Conservation (phyloP, 2,797 vertebrate species). For the Hydrolagus colliei region DNA sequence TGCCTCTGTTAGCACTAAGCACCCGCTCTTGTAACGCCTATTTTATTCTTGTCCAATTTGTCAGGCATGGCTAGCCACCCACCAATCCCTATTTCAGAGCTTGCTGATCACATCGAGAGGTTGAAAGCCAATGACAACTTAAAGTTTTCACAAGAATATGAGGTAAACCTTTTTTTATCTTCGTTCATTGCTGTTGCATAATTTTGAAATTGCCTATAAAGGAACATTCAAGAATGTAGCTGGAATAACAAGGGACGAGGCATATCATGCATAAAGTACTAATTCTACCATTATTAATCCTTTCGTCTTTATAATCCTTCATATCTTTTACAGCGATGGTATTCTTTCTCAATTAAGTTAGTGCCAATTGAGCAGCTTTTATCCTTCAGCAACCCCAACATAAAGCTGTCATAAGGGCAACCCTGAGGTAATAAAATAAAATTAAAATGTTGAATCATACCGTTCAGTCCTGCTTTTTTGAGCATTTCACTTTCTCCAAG, state of each 20-base stretch:
- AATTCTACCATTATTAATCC: too few species aligned
- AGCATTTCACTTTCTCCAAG: too few species aligned
- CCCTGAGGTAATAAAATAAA: too few species aligned
- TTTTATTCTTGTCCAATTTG: slow-evolving; percentile 45
- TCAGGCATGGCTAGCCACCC: slow-evolving; percentile 95
- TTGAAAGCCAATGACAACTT: slow-evolving; percentile 98
- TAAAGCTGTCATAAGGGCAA: too few species aligned
- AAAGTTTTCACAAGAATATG: slow-evolving; percentile 97
- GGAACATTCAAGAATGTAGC: neutral
- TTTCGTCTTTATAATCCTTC: neutral
- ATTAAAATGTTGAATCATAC: too few species aligned
- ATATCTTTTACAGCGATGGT: neutral
- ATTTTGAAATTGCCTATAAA: neutral
- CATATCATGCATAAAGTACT: neutral
- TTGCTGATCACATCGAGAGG: slow-evolving; percentile 91
- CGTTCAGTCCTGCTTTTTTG: too few species aligned
- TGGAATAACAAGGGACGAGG: neutral
- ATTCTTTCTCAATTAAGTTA: neutral
- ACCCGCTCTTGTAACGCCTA: slow-evolving; percentile 35
- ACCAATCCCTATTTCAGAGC: slow-evolving; percentile 89
- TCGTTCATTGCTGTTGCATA: neutral
- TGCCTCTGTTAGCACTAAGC: slow-evolving; percentile 20
- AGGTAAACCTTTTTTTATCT: slow-evolving; percentile 58
- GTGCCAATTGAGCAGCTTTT: neutral
- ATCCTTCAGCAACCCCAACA: too few species aligned